Conservation (phyloP, 2,888 invertebrate species). For the Cryptosula pallasiana region DNA sequence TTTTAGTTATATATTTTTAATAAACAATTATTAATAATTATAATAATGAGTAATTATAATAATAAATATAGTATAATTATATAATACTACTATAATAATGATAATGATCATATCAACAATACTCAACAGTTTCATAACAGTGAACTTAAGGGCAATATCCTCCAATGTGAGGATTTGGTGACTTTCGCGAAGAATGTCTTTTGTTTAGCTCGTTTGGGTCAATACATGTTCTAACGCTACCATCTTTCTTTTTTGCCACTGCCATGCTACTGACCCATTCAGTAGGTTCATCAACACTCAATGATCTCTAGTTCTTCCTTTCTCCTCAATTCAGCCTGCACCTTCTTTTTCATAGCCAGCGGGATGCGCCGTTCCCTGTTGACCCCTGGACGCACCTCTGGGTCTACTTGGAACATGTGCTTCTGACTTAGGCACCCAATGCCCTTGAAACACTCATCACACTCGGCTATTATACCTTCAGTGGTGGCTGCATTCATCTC, state of each 20-base stretch:
- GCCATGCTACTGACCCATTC: conserved; percentile 19
- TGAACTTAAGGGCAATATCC: conserved; percentile 27
- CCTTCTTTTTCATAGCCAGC: too few species aligned
- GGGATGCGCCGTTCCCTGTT: conserved; percentile 4
- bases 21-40: too few species aligned
- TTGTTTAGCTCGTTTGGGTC: conserved; percentile 28
- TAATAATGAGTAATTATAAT: too few species aligned
- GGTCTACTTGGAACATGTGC: background rate
- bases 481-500: background rate
- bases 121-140: conserved; percentile 30
- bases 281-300: background rate
- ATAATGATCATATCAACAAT: conserved; percentile 30
- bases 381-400: background rate
- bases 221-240: conserved; percentile 28
- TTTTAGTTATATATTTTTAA: too few species aligned
- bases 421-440: background rate
- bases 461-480: conserved; percentile 3
- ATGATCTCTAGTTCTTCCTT: background rate
- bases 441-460: conserved; percentile 5
- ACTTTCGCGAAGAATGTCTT: conserved; percentile 28
- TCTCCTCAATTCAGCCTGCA: background rate
- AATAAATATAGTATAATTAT: too few species aligned
- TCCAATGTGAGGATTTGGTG: too few species aligned
- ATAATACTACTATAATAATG: too few species aligned
- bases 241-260: conserved; percentile 9